A percentile compares a stretch with the other conserved stretches of the same genome.
Conservation (phyloP, 2,113 vertebrate species). For the Ageneiosus marmoratus region DNA sequence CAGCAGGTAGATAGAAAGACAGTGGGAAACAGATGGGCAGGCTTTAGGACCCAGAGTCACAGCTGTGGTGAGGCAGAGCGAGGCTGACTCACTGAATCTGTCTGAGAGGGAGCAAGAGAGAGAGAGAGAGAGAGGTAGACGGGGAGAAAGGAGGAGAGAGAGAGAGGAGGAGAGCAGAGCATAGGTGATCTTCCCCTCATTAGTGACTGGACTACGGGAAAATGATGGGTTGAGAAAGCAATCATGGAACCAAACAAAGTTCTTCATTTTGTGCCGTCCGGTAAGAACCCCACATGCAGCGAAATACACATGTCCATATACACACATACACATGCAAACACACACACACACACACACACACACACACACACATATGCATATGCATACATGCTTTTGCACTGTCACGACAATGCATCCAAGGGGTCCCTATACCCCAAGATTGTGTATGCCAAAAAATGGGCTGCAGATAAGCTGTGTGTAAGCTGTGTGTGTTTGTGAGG, state of each 20-base stretch:
- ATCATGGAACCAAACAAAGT: constrained; percentile 80
- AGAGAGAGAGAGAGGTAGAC: constrained; percentile 64
- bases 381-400: constrained; percentile 34
- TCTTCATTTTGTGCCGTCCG: constrained; percentile 80
- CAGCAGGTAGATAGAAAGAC: constrained; percentile 23
- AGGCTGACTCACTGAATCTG: constrained; percentile 81
- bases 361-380: constrained; percentile 22
- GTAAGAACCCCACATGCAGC: constrained; percentile 70
- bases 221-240: constrained; percentile 79
- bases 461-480: constrained; percentile 24
- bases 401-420: constrained; percentile 49
- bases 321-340: constrained; percentile 8
- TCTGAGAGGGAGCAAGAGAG: constrained; percentile 65
- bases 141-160: constrained; percentile 40
- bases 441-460: constrained; percentile 62
- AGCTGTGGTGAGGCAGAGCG: constrained; percentile 61
- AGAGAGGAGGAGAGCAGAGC: constrained; percentile 68
- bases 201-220: constrained; percentile 74
- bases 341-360: constrained; percentile 14
- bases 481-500: constrained; percentile 28
- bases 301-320: constrained; percentile 14
- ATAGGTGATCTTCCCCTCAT: constrained; percentile 77
- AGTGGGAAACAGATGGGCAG: constrained; percentile 26
- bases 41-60: constrained; percentile 74
- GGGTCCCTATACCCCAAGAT: constrained; percentile 66